A percentile compares a stretch with the other conserved stretches of the same genome.
Conservation (phyloP, 2,113 vertebrate genomes). For the Galemys pyrenaicus region DNA sequence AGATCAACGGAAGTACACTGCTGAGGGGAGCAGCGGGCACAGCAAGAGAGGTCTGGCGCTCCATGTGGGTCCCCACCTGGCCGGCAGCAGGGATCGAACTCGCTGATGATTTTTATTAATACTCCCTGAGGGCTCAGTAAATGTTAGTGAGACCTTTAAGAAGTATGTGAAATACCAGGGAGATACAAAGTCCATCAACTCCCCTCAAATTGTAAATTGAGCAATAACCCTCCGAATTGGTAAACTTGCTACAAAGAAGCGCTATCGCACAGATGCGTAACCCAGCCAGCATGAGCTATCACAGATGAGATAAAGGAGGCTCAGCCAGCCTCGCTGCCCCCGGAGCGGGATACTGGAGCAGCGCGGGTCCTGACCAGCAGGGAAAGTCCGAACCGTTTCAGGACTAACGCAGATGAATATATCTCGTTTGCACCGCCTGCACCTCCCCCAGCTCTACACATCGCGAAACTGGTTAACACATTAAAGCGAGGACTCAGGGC, state of each 20-base stretch:
- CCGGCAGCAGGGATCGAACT: no score
- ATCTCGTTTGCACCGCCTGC: not conserved
- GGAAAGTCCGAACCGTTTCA: not conserved
- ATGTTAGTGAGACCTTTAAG: not conserved
- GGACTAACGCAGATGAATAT: not conserved
- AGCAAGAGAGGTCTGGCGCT: no score
- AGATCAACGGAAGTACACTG: no score
- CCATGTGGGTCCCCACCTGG: no score
- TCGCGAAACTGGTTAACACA: conserved; percentile 1
- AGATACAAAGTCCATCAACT: not conserved
- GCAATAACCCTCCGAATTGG: not conserved
- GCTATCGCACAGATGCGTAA: no score
- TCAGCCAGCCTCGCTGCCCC: not conserved
- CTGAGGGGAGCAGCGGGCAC: no score
- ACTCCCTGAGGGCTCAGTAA: not conserved
- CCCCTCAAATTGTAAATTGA: not conserved
- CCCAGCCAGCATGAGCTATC: no score
- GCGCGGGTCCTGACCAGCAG: not conserved
- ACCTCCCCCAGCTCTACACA: not conserved
- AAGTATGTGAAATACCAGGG: not conserved
- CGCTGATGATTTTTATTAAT: not conserved
- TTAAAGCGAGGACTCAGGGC: not conserved
- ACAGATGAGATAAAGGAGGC: not conserved
- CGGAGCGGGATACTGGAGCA: not conserved
- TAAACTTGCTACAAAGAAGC: not conserved